Evolutionary conservation across 1,140 invertebrate genomes (phyloP), one percentile per base, ranked within the genome.

Genomic region (Heterodera schachtii): DNA sequence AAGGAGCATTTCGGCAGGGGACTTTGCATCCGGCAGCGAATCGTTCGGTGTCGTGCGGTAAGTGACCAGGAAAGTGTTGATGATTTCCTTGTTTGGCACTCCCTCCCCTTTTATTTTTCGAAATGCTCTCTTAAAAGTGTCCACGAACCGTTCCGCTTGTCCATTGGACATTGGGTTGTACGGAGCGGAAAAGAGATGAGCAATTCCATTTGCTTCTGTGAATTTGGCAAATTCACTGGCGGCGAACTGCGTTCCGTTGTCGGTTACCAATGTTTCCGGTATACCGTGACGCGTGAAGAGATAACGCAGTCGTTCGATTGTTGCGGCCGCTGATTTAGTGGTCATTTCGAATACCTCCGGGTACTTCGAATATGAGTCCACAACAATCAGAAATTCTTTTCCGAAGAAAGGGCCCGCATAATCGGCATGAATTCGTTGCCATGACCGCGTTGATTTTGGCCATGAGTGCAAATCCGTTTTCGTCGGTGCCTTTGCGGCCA

Each of bases 381-480:
- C 47, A 80, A 78, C 44, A 90, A 93, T 85, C 93, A 92, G 43
- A 85, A 88, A 82, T 89, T 92, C 82, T 92, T 92, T 5, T 90
- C 85, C 75, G n/a, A 91, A 86, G 47, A 49, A 49, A 7, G 90
- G 90, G 16, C 90, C 90, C 19, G 88, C 88, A 86, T 89, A 90
- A 87, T 92, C 91, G 9, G 90, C 80, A 83, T 91, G 91, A 84
- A 87, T 49, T 4, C 75, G 46, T 46, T 76, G 75, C 75, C 75
- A 76, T 43, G 75, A 21, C 47, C 47, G 4, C 4, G 47, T 49
- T 4, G 47, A 49, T 49, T 49, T 49, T 49, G 47, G 47, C 47
- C 47, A 49, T 49, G 47, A 49, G 21, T 49, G 9, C 57, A 81
- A 47, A 44, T 52, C 0, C 2, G 57, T 19, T 46, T 76, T 76